These are phyloP conservation scores for Leptestheria dahalacensis DNA, from an alignment of 1,140 invertebrate species.

Conservation along the genomic window DNA sequence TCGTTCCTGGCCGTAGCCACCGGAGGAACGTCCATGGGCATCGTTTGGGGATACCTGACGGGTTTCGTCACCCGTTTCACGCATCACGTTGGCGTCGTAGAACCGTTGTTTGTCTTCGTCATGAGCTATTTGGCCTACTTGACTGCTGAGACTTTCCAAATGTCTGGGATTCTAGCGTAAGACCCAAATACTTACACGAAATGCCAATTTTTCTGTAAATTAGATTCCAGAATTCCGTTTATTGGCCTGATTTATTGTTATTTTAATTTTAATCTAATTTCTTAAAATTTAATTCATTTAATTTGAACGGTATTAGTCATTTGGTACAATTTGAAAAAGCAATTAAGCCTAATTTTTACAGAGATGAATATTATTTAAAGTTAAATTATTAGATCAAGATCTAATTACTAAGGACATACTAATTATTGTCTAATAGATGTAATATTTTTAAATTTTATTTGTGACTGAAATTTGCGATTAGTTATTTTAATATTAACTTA, in stretches of 20 bases:
- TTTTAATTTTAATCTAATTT: not conserved
- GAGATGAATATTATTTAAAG: no score
- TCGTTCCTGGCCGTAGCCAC: slow-evolving; percentile 89
- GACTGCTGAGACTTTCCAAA: slow-evolving; percentile 92
- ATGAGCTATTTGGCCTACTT: slow-evolving; percentile 95
- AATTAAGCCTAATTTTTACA: no score
- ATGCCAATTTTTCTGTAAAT: no score
- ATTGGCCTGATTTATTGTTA: not conserved
- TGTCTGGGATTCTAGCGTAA: slow-evolving; percentile 94
- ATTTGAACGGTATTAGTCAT: no score
- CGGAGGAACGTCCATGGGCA: slow-evolving; percentile 82
- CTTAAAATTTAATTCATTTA: not conserved
- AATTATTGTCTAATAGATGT: not conserved
- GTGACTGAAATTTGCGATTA: no score
- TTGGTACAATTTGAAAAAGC: no score
- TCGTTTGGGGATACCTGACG: slow-evolving; percentile 87
- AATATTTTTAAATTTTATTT: not conserved
- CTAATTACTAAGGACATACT: no score
- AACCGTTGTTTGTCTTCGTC: slow-evolving; percentile 95
- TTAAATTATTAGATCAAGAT: no score
- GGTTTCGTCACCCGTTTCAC: slow-evolving; percentile 91
- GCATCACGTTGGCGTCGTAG: slow-evolving; percentile 86
- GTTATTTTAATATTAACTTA: no score
- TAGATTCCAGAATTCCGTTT: no score
- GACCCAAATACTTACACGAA: no score